Evolutionary conservation across 1,140 invertebrate species (phyloP).

Genomic region (Neoseiulus cucumeris): DNA sequence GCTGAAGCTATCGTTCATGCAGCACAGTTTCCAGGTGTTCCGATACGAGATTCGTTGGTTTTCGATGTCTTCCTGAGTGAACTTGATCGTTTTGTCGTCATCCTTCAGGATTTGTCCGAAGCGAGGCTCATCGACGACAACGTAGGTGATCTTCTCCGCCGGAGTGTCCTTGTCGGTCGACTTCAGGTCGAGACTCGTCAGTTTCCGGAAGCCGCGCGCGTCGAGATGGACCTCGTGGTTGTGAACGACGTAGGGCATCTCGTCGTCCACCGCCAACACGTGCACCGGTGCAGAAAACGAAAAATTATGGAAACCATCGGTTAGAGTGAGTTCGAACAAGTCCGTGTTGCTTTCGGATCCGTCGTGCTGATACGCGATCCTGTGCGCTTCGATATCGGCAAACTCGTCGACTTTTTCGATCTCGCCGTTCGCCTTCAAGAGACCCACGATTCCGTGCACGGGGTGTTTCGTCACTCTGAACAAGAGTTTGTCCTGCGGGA

Average conservation of each 20-base stretch:
- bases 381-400: not conserved
- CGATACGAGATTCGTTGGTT: not conserved
- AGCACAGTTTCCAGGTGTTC: not conserved
- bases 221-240: not conserved
- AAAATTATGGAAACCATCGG: not conserved
- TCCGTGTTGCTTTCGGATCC: not conserved
- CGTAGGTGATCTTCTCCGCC: not conserved
- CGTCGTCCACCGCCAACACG: not conserved
- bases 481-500: not conserved
- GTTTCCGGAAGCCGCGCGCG: not conserved
- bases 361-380: not conserved
- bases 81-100: not conserved
- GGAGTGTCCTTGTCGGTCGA: not conserved
- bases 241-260: not conserved
- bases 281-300: not conserved
- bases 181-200: not conserved
- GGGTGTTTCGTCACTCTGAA: not conserved
- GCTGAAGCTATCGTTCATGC: not conserved
- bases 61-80: constrained; percentile 2
- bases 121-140: not conserved
- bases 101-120: not conserved
- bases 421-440: not conserved
- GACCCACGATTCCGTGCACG: not conserved
- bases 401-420: not conserved
- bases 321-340: not conserved